phyloP scores from a whole-genome alignment of 2,888 invertebrate genomes.

The Buathra laborator region DNA sequence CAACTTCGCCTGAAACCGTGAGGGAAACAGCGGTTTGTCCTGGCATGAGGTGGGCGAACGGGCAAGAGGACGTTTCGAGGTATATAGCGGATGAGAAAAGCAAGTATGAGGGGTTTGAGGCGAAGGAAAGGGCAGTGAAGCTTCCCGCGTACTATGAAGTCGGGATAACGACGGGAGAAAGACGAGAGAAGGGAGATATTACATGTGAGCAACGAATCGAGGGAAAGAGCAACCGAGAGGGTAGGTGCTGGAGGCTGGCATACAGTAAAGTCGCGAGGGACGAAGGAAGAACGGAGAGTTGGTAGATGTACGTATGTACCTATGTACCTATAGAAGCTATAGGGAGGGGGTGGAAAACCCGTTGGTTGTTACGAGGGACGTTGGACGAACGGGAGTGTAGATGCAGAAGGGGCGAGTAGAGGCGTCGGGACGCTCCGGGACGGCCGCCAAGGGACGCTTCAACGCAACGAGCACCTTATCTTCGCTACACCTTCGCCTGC shows the following conservation, averaged over 20 bases:
- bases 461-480: slow-evolving; percentile 84
- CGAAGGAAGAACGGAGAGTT: slow-evolving; percentile 21
- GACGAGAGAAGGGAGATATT: slow-evolving; percentile 74
- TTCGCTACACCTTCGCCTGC: slow-evolving; percentile 79
- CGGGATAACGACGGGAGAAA: slow-evolving; percentile 76
- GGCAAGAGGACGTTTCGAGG: background rate
- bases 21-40: slow-evolving; percentile 34
- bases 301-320: slow-evolving; percentile 36
- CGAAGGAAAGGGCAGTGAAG: slow-evolving; percentile 44
- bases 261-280: slow-evolving; percentile 46
- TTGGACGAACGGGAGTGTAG: slow-evolving; percentile 46
- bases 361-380: slow-evolving; percentile 71
- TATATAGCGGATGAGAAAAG: slow-evolving; percentile 21
- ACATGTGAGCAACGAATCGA: slow-evolving; percentile 68
- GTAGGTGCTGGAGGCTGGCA: slow-evolving; percentile 67
- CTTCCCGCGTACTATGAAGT: slow-evolving; percentile 67
- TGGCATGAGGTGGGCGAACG: slow-evolving; percentile 12
- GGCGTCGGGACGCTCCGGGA: slow-evolving; percentile 78
- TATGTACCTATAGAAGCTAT: slow-evolving; percentile 43
- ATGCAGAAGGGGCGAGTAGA: slow-evolving; percentile 56
- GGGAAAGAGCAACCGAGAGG: slow-evolving; percentile 17
- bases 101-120: slow-evolving; percentile 13
- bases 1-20: slow-evolving; percentile 34
- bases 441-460: slow-evolving; percentile 83
- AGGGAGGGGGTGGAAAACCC: slow-evolving; percentile 58